Evolutionary conservation across 1,140 invertebrate genomes (phyloP).

Genomic region (Teleogryllus occipitalis): DNA sequence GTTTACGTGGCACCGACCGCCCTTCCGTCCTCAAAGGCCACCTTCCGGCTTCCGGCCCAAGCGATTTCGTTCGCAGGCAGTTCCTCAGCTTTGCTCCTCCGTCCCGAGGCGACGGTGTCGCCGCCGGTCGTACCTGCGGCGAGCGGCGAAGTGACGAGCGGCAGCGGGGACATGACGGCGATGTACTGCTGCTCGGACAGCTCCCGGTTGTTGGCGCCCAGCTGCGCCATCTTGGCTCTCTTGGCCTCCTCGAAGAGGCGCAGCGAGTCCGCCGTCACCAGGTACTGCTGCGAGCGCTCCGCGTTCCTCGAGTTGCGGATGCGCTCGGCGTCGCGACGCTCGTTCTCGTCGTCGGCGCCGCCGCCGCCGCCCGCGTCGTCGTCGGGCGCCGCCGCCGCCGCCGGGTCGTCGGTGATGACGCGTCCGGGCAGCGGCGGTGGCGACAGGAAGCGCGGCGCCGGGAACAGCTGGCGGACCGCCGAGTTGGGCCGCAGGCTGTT

Average conservation of each 20-base stretch:
- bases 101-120: not conserved
- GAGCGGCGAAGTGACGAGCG: not conserved
- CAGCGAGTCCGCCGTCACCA: slow-evolving; percentile 54
- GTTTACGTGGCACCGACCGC: too few relatives aligned
- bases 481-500: slow-evolving; percentile 59
- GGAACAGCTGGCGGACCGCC: slow-evolving; percentile 63
- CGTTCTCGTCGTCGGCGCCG: not conserved
- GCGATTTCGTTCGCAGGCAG: too few relatives aligned
- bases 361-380: not conserved
- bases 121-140: slow-evolving; percentile 36
- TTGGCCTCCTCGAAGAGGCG: slow-evolving; percentile 56
- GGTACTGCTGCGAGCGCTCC: slow-evolving; percentile 10
- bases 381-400: not conserved
- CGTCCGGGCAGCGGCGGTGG: slow-evolving; percentile 33
- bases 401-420: not conserved
- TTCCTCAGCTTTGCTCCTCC: too few relatives aligned
- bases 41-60: too few relatives aligned
- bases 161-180: not conserved
- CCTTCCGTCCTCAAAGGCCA: too few relatives aligned
- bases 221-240: slow-evolving; percentile 36
- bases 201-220: slow-evolving; percentile 13
- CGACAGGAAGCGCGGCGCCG: slow-evolving; percentile 46
- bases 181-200: not conserved
- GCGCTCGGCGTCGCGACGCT: not conserved
- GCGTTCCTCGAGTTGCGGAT: not conserved